Evolutionary conservation across 1,140 invertebrate genomes (phyloP).

Genomic region (Drosophila elegans): DNA sequence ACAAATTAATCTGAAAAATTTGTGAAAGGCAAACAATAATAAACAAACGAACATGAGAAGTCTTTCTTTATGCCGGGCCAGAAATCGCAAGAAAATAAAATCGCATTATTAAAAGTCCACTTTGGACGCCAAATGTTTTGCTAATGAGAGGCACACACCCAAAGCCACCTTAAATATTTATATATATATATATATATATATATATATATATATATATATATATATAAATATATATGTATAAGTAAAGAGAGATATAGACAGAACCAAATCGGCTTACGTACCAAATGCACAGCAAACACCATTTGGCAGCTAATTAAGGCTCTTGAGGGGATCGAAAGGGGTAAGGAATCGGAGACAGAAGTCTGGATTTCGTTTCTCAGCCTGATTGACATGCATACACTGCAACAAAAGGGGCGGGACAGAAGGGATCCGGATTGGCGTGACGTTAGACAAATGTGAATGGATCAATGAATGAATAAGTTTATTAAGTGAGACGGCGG

Average conservation of each 20-base stretch:
- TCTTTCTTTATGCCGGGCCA: conserved; percentile 43
- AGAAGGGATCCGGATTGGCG: conserved; percentile 1
- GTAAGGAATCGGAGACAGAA: not conserved
- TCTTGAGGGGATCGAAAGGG: not conserved
- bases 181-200: not conserved
- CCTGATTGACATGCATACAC: conserved; percentile 57
- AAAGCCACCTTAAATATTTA: conserved; percentile 6
- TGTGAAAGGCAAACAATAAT: conserved; percentile 12
- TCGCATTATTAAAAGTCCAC: conserved; percentile 59
- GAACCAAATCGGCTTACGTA: conserved; percentile 20
- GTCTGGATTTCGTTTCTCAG: conserved; percentile 12
- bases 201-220: not conserved
- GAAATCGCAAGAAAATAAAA: conserved; percentile 66
- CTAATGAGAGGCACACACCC: conserved; percentile 52
- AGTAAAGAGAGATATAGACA: conserved; percentile 1
- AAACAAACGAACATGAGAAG: conserved; percentile 21
- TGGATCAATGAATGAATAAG: conserved; percentile 56
- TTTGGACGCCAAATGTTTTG: conserved; percentile 52
- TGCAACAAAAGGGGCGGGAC: conserved; percentile 27
- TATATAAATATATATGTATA: no score
- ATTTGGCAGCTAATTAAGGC: conserved; percentile 56
- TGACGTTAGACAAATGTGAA: conserved; percentile 46
- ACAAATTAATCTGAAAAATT: conserved; percentile 4
- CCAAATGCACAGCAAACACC: conserved; percentile 7
- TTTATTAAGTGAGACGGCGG: conserved; percentile 5